phyloP scores from a whole-genome alignment of 23 tunicate genomes.

The Halocynthia roretzi region DNA sequence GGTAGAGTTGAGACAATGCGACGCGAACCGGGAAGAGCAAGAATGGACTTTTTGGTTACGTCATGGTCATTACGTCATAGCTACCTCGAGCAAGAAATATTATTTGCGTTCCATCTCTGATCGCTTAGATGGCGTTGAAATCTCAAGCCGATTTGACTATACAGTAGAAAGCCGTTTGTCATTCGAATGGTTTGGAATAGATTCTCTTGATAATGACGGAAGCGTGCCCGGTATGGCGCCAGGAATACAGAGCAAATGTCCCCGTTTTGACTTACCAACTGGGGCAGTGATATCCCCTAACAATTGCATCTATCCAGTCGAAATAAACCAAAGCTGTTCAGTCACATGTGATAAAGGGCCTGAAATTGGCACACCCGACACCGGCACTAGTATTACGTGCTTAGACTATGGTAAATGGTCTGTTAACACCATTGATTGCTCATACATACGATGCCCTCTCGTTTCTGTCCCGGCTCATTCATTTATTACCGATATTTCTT shows the following conservation, averaged over 20 bases:
- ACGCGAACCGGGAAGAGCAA: conserved; percentile 2
- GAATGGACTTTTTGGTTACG: conserved; percentile 25
- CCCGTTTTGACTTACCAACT: conserved; percentile 1
- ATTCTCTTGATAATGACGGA: conserved; percentile 17
- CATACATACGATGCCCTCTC: conserved; percentile 6
- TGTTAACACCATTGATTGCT: conserved; percentile 11
- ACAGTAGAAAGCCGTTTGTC: neutral
- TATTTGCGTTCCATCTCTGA: too few species aligned
- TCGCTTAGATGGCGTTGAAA: neutral
- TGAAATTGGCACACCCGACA: conserved; percentile 5
- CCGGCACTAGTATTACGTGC: neutral
- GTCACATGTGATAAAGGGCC: conserved; percentile 14
- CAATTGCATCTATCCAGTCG: conserved; percentile 15
- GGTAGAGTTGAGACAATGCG: conserved; percentile 17
- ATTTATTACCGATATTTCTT: neutral
- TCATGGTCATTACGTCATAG: neutral
- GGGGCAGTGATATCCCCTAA: conserved; percentile 7
- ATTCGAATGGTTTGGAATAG: conserved; percentile 14
- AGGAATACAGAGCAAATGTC: conserved; percentile 4
- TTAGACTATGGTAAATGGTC: conserved; percentile 22
- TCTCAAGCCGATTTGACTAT: neutral
- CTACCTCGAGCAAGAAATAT: neutral
- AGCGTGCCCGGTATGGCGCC: conserved; percentile 26
- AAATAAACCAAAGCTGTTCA: conserved; percentile 10
- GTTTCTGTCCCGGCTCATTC: conserved; percentile 3